Base-by-base conservation (phyloP, 2,797 vertebrate genomes). In the Ctenopoma multispine region DNA sequence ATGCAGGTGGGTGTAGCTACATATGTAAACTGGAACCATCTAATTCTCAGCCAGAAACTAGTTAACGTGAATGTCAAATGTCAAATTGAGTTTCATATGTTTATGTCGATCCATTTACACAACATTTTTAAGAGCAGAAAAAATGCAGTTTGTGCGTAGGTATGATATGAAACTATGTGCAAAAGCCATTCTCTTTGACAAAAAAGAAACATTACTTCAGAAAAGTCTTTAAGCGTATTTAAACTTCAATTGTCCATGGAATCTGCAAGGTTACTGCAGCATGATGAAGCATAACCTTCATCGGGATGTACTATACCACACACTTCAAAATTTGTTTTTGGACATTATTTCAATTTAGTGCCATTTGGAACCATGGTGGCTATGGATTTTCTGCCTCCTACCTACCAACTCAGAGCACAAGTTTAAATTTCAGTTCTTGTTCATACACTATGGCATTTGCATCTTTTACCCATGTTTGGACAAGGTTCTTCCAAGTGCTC, bases 361-460 rank as follows among this genome's bases (percentile, higher is more conserved):
- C 56, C 61, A 59, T 81, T 83, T 69, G 58, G 55, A 18, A 71
- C 57, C 58, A 36, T 10, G 40, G 29, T 17, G 34, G 36, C 51
- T 74, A 18, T 18, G 50, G 23, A 20, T 69, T 84, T 63, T 54
- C 44, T 44, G 54, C 69, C 66, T 77, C 50, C 31, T 18, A 64
- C 34, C 76, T 63, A 57, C 46, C 41, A 15, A 43, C 63, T 75
- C 63, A 43, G 49, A 79, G 51, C 63, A 27, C 46, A 75, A 54
- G 63, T 82, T 83, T 80, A 66, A 74, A 72, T 75, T 76, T 50
- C 63, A 79, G 40, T 21, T 23, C 36, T 57, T 62, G 50, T 64
- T 83, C 41, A 77, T 44, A 53, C 47, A 40, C 20, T 62, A 63
- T 5, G 9, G 43, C 65, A 74, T 86, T 84, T 81, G 69, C 75